Conservation (phyloP, 2,113 vertebrate genomes). For the Gila orcuttii region DNA sequence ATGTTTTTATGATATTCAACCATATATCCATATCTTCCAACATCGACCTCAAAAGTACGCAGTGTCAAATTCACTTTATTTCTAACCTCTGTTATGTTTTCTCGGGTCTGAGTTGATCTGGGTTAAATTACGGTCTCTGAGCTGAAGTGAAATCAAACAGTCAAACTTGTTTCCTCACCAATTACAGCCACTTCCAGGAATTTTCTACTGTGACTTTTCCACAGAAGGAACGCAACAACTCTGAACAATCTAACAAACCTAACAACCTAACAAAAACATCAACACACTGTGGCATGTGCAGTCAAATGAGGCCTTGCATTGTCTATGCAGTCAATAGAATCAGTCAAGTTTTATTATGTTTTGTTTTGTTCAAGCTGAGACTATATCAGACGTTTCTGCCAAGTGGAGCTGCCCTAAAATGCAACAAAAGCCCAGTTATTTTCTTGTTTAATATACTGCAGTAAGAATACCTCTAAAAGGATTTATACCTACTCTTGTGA, state of each 20-base stretch:
- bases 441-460: not conserved
- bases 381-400: not conserved
- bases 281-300: not conserved
- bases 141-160: slow-evolving; percentile 22
- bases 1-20: not conserved
- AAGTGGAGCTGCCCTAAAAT: not conserved
- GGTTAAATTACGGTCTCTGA: slow-evolving; percentile 32
- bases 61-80: not conserved
- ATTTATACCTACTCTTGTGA: not conserved
- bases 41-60: not conserved
- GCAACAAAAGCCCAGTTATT: not conserved
- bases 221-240: slow-evolving; percentile 13
- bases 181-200: slow-evolving; percentile 51
- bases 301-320: not conserved
- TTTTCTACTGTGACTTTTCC: slow-evolving; percentile 34
- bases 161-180: slow-evolving; percentile 38
- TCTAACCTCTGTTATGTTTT: not conserved
- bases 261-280: slow-evolving; percentile 9
- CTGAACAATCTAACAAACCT: slow-evolving; percentile 16
- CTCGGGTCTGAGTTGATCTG: not conserved
- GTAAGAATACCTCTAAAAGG: not conserved
- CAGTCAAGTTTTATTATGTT: not conserved
- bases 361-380: not conserved
- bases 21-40: not conserved
- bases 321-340: slow-evolving; percentile 9